Conservation (phyloP, 35 echinoderm and acorn worm genomes). For the Apostichopus californicus region DNA sequence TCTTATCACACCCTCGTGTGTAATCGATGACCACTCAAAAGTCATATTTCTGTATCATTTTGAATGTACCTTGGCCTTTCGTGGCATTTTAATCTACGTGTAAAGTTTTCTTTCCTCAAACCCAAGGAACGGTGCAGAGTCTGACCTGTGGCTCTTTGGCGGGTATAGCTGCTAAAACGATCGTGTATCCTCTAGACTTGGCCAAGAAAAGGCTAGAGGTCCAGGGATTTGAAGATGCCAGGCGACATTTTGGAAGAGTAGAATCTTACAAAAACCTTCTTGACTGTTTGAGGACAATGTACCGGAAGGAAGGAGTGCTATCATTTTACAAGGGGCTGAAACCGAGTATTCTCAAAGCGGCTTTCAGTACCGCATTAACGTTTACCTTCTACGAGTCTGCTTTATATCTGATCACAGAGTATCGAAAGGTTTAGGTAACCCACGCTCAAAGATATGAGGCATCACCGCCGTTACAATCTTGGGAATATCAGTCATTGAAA, state of each 20-base stretch:
- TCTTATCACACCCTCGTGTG: too few species aligned
- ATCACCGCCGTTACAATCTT: too few species aligned
- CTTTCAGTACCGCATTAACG: conserved; percentile 62
- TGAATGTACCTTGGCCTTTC: too few species aligned
- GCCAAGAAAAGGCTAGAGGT: conserved; percentile 93
- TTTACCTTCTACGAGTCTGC: conserved; percentile 79
- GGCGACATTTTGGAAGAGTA: conserved; percentile 72
- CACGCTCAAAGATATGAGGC: too few species aligned
- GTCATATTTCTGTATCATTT: too few species aligned
- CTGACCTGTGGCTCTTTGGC: conserved; percentile 75
- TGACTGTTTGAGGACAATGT: conserved; percentile 58
- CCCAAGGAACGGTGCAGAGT: conserved; percentile 54
- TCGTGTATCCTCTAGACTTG: conserved; percentile 76
- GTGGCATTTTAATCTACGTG: too few species aligned
- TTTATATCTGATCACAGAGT: neutral
- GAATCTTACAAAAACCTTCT: conserved; percentile 46
- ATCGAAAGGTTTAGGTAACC: neutral
- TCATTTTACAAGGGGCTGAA: conserved; percentile 80
- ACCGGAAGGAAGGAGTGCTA: conserved; percentile 65
- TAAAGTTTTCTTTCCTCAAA: too few species aligned
- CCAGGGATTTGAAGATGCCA: conserved; percentile 90
- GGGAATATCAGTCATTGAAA: too few species aligned
- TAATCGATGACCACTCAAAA: too few species aligned
- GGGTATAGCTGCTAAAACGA: conserved; percentile 77
- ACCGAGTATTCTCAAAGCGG: conserved; percentile 75